Base-by-base conservation (phyloP, 2,113 vertebrate species). In the Erpornis zantholeuca region DNA sequence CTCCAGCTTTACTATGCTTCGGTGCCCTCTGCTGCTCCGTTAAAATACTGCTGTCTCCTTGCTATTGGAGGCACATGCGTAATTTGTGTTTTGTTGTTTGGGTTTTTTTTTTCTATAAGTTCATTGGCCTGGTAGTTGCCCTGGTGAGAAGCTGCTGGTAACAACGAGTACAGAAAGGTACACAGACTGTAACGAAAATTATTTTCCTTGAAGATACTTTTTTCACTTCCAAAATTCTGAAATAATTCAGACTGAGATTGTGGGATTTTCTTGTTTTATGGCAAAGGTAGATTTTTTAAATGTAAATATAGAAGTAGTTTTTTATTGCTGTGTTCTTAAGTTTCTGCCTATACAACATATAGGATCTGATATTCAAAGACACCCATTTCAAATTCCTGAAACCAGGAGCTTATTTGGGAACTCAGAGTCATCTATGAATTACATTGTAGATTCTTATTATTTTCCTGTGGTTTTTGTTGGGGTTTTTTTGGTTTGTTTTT, bases 11-110 rank as follows among this genome's bases (percentile, higher is more conserved):
- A 60, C 90, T 97, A 75, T 77, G 93, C 87, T 96, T 93, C 94
- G 76, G 88, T 97, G 95, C 95, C 94, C 94, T 97, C 95, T 96
- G 52, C 92, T 95, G 95, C 90, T 93, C 79, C 20, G 0, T 40
- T 85, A 45, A 91, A 94, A 96, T 90, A 97, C 64, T 96, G 94
- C 95, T 95, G 66, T 83, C 59, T 82, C 71, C 87, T 73, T 63
- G 45, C 72, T 75, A 0, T 44, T 14, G 2, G 3, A 40, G 66
- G 77, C 60, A 11, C n/a, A 2, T 2, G 36, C 20, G 33, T 50
- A 4, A 12, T 40, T 82, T 76, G n/a, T n/a, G n/a, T 54, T 12
- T 68, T 76, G 38, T 38, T 38, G 9, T 38, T 38, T 38, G 9
- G 38, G 38, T 12, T 38, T 18, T 53, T 28, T 28, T 22, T 12